phyloP scores from a whole-genome alignment of 2,113 vertebrate genomes.

The Ctenodactylus gundi region DNA sequence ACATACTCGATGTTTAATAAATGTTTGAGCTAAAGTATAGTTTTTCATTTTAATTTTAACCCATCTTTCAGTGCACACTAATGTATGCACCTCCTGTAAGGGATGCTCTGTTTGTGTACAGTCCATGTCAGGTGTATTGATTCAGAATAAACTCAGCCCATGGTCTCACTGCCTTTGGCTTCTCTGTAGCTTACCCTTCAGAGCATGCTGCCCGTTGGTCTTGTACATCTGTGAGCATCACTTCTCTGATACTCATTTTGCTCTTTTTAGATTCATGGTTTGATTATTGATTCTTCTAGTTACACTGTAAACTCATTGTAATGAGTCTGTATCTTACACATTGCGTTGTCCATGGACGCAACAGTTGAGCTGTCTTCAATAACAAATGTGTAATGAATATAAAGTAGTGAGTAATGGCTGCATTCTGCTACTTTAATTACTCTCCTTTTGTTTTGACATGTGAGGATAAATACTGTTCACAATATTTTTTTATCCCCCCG shows the following conservation, averaged over 20 bases:
- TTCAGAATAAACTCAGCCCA: neutral
- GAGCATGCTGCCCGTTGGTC: neutral
- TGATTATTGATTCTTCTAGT: neutral
- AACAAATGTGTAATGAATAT: neutral
- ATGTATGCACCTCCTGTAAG: neutral
- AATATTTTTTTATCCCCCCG: too few relatives aligned
- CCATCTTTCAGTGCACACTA: neutral
- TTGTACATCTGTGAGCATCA: neutral
- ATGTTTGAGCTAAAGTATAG: slow-evolving; percentile 26
- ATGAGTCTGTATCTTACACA: neutral
- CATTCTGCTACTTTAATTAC: neutral
- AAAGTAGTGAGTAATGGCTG: neutral
- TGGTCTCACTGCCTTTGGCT: neutral
- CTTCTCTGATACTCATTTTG: neutral
- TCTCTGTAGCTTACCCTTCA: neutral
- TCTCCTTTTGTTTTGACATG: slow-evolving; percentile 8
- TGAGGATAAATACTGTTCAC: neutral
- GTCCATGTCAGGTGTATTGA: neutral
- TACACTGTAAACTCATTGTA: slow-evolving; percentile 3
- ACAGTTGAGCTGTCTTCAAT: neutral
- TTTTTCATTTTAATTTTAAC: slow-evolving; percentile 12
- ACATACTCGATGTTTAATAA: neutral
- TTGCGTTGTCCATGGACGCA: neutral
- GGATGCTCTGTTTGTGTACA: neutral
- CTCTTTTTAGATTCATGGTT: slow-evolving; percentile 5